Evolutionary conservation across 1,140 invertebrate species (phyloP).

Genomic region (Parapsyche elsis): DNA sequence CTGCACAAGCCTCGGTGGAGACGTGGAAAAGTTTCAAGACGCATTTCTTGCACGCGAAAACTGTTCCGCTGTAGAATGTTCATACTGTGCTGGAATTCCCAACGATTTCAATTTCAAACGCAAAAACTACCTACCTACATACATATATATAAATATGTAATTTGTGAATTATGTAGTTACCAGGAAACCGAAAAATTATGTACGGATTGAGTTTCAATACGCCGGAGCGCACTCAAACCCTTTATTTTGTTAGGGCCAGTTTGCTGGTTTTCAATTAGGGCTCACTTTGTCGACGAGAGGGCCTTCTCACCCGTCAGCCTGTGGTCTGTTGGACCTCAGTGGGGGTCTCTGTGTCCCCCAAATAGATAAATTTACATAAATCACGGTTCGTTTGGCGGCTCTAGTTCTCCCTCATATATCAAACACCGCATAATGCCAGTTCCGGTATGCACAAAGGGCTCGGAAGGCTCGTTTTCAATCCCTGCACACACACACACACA

Average conservation of each 20-base stretch:
- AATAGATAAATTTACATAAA: conserved; percentile 53
- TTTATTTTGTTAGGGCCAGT: too few species aligned
- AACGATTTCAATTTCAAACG: too few species aligned
- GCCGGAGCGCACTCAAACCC: too few species aligned
- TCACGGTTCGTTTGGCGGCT: conserved; percentile 50
- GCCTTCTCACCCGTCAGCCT: background rate
- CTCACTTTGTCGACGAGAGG: background rate
- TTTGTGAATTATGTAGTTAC: too few species aligned
- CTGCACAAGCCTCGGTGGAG: too few species aligned
- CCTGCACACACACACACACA: too few species aligned
- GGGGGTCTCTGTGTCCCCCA: conserved; percentile 15
- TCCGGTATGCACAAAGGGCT: conserved; percentile 18
- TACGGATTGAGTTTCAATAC: too few species aligned
- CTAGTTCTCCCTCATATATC: background rate
- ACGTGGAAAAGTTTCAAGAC: background rate
- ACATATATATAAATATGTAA: too few species aligned
- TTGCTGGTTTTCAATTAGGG: background rate
- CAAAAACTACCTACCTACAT: too few species aligned
- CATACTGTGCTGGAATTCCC: background rate
- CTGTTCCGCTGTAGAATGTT: background rate
- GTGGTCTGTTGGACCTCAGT: conserved; percentile 4
- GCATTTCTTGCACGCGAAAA: background rate
- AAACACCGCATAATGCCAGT: background rate
- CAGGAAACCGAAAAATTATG: too few species aligned
- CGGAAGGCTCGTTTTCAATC: too few species aligned